phyloP scores from a whole-genome alignment of 2,113 vertebrate species.

The Illadopsis cleaveri region DNA sequence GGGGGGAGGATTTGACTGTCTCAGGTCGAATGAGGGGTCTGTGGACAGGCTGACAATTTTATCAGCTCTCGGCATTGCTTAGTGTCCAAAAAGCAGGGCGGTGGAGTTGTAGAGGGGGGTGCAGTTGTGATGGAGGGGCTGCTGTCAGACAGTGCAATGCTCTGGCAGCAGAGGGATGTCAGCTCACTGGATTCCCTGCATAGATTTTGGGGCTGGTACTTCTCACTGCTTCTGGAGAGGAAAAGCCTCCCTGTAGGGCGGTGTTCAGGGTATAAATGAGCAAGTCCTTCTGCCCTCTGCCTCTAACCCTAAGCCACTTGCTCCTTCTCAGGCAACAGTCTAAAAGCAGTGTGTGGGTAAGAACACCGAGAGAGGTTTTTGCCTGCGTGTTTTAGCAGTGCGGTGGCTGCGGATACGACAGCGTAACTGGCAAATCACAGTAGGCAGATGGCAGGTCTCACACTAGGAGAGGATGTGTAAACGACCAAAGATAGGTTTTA shows the following conservation, averaged over 20 bases:
- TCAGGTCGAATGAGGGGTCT: background rate
- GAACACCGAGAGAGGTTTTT: background rate
- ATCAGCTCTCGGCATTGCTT: background rate
- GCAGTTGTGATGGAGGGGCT: background rate
- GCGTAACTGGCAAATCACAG: background rate
- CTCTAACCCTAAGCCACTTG: background rate
- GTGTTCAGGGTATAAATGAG: background rate
- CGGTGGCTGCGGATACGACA: background rate
- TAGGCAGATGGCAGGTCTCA: conserved; percentile 53
- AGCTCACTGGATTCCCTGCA: background rate
- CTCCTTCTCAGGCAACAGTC: background rate
- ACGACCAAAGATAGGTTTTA: conserved; percentile 44
- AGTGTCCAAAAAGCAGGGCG: fast-evolving
- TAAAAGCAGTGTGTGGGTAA: fast-evolving
- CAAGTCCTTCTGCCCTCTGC: background rate
- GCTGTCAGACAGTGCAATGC: background rate
- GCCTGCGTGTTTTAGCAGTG: background rate
- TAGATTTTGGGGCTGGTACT: background rate
- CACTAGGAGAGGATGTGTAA: conserved; percentile 28
- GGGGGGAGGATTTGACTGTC: background rate
- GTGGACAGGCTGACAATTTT: background rate
- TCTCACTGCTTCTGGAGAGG: fast-evolving
- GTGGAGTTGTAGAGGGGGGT: background rate
- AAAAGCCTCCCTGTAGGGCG: background rate
- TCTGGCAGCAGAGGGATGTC: background rate